A percentile compares a stretch with the other conserved stretches of the same genome.
Conservation (phyloP, 2,113 vertebrate species). For the Crocuta crocuta region DNA sequence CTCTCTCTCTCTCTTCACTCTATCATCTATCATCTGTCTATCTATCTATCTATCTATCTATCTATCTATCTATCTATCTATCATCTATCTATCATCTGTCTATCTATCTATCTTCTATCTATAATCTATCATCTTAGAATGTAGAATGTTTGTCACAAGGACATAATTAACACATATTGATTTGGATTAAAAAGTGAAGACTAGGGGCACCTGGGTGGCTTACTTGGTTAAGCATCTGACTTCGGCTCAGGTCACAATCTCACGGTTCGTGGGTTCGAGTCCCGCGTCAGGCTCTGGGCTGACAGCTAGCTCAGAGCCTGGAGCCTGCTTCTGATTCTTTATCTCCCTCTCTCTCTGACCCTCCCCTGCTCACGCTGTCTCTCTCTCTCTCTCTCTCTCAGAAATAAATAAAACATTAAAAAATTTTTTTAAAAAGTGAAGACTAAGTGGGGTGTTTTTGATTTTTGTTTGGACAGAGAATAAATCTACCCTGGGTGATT, state of each 20-base stretch:
- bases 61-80: neutral
- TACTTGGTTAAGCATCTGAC: no score
- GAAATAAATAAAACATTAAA: no score
- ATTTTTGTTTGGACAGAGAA: neutral
- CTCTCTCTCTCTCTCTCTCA: no score
- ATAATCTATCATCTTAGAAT: neutral
- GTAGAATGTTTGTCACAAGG: neutral
- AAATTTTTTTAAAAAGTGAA: neutral
- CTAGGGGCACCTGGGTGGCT: no score
- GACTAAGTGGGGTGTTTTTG: neutral
- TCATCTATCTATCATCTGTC: neutral
- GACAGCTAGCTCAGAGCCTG: no score
- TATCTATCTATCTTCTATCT: neutral
- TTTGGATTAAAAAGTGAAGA: neutral
- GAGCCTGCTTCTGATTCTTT: no score
- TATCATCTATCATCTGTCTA: neutral
- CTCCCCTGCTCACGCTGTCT: no score
- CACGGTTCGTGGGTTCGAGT: no score
- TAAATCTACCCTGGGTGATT: neutral
- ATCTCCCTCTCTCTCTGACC: no score
- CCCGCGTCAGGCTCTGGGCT: no score
- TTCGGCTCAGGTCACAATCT: no score
- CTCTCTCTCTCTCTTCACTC: neutral
- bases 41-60: neutral
- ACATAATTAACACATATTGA: neutral